Evolutionary conservation across 2,888 invertebrate genomes (phyloP), one percentile per base, ranked within the genome.

Genomic region (Xestoiulus laeticollis): DNA sequence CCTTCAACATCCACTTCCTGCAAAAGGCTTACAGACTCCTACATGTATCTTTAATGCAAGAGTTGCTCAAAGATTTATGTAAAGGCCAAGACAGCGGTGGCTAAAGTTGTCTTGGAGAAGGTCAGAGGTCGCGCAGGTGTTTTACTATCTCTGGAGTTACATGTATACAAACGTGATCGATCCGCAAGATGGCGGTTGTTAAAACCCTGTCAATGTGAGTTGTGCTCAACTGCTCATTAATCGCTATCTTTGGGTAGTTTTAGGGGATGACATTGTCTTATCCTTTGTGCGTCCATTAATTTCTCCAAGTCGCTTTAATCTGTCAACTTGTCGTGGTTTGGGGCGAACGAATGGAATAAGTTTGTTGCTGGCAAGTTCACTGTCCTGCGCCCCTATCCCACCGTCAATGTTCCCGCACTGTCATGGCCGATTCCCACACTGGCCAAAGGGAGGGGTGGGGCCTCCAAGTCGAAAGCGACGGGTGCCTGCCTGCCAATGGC

Each of bases 181-280:
- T 68, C 22, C 68, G 22, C 68, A 22, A 68, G 10, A 12, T 26
- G 68, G 26, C 68, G 10, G 19, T 68, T 22, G 26, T 68, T 4
- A n/a, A 26, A 68, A 1, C 22, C 26, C 68, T 26, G 68, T 10
- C 68, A 68, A 26, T 68, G 68, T 68, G 68, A 68, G 68, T 68
- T 68, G 68, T 68, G 68, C 68, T 68, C 68, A 68, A 68, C 26
- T 68, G 68, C 68, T 68, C 68, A 68, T 68, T 68, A 68, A 68
- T 68, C 26, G 68, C 68, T 22, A 68, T 22, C 68, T 68, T 68
- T 26, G 68, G 68, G 22, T 68, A 22, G 68, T 68, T 68, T 68
- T 68, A 68, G 22, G 10, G 59, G 22, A 22, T 5, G 68, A 68
- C 68, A 68, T 68, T 68, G 68, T 26, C 68, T 68, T 68, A 68